phyloP scores from a whole-genome alignment of 2,113 vertebrate species.

The Zosterops borbonicus region DNA sequence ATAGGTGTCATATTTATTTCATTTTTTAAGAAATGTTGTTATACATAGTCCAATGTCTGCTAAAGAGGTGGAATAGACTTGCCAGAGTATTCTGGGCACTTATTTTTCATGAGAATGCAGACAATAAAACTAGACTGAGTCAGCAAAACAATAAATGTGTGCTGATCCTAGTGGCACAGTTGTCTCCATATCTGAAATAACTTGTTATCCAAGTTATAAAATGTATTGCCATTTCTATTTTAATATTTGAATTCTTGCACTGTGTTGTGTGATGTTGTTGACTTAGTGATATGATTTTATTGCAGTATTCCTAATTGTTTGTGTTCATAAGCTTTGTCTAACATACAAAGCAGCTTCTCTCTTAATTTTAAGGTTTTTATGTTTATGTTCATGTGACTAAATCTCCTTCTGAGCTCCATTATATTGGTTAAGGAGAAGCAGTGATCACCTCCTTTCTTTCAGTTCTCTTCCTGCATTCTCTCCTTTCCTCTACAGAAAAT shows the following conservation, averaged over 20 bases:
- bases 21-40: neutral
- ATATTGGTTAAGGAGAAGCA: neutral
- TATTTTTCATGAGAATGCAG: neutral
- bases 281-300: neutral
- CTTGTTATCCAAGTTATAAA: neutral
- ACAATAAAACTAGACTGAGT: neutral
- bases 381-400: neutral
- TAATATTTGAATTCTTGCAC: neutral
- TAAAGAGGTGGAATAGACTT: neutral
- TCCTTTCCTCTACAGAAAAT: neutral
- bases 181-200: constrained; percentile 17
- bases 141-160: constrained; percentile 10
- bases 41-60: neutral
- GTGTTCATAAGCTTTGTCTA: neutral
- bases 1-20: neutral
- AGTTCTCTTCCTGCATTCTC: neutral
- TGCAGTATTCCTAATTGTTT: neutral
- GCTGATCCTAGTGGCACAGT: neutral
- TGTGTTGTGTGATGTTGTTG: neutral
- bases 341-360: neutral
- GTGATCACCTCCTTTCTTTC: neutral
- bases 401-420: neutral
- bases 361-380: neutral
- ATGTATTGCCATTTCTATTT: neutral
- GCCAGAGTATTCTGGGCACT: neutral